Evolutionary conservation across 2,797 vertebrate genomes (phyloP), one percentile per base, ranked within the genome.

Genomic region (Gallinago nigripennis): DNA sequence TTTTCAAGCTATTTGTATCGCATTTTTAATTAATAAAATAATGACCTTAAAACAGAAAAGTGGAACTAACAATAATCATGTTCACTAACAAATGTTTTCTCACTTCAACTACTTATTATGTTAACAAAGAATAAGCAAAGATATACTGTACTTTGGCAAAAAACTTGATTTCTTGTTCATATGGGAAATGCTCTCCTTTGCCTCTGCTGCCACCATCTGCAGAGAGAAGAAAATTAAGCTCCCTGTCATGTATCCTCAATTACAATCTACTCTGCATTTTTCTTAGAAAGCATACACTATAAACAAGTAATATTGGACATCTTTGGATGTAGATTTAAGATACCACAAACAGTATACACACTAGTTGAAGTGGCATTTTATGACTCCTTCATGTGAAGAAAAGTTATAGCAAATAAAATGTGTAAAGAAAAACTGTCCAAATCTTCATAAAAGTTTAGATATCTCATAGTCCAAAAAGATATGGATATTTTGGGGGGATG

Each of bases 161-260:
- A 98, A 99, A 99, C 97, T 99, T 99, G 88, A 99, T 99, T 97
- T 99, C 99, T 97, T 99, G 99, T 79, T 99, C 99, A 37, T 99
- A 98, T 63, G 99, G 98, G 95, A 99, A 98, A 79, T 98, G 98
- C 45, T 99, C 98, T 96, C 98, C 99, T 97, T 99, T 99, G 53
- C 95, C 97, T 95, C 98, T 98, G 37, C 98, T 96, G 96, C 98
- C 98, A 70, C 98, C 97, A 98, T 99, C 99, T 99, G 96, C 70
- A 90, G 88, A 96, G 43, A 95, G 20, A 85, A 97, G 96, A 96
- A 96, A 77, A 91, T 76, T 93, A 93, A 93, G 50, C 68, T 86
- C 30, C 68, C 35, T 25, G 20, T n/a, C 75, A 64, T 15, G 75
- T 31, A 85, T 48, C 24, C 12, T 57, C 60, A 79, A 45, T 84